Evolutionary conservation across 2,113 vertebrate genomes (phyloP).

Genomic region (Trichomycterus rosablanca): DNA sequence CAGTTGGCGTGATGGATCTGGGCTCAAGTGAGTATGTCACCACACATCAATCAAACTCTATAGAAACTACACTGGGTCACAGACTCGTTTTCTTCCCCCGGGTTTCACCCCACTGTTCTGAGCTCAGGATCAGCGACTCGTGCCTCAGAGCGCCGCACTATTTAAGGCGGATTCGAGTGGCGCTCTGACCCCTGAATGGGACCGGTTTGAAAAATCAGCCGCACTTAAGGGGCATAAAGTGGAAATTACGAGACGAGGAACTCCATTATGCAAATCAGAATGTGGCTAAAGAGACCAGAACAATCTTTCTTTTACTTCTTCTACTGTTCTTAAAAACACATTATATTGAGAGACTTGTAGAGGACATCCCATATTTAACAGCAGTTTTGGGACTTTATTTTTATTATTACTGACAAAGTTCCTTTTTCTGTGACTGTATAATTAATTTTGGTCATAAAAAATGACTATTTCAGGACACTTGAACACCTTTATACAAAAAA

Average conservation of each 20-base stretch:
- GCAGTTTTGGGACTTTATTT: too few species aligned
- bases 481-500: too few species aligned
- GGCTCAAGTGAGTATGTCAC: conserved; percentile 52
- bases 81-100: not conserved
- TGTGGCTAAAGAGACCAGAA: too few species aligned
- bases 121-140: conserved; percentile 22
- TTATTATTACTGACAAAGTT: too few species aligned
- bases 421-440: too few species aligned
- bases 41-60: conserved; percentile 51
- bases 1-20: conserved; percentile 52
- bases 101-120: conserved; percentile 9
- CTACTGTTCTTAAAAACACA: conserved; percentile 10
- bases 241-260: conserved; percentile 32
- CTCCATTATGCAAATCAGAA: conserved; percentile 33
- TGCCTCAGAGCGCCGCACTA: conserved; percentile 22
- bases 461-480: too few species aligned
- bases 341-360: too few species aligned
- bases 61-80: conserved; percentile 36
- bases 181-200: conserved; percentile 31
- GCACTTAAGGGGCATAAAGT: conserved; percentile 32
- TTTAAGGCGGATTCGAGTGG: conserved; percentile 24
- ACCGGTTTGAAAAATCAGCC: conserved; percentile 36
- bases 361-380: too few species aligned
- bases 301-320: not conserved
- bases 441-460: too few species aligned